These are phyloP conservation scores for Salvelinus sp. DNA, from an alignment of 2,113 vertebrate genomes.

Conservation along the genomic window DNA sequence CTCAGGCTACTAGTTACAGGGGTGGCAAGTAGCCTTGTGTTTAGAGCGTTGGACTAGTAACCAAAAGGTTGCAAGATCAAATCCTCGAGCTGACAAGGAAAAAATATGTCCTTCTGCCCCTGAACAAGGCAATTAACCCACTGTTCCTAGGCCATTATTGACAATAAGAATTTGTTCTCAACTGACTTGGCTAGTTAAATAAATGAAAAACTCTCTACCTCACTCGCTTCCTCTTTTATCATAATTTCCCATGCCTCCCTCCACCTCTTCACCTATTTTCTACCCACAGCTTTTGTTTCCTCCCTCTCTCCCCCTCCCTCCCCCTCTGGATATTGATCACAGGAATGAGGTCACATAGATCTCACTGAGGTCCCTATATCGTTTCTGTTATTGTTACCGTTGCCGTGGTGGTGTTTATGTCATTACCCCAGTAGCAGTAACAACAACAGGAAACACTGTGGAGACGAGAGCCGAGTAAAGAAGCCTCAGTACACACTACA, in stretches of 20 bases:
- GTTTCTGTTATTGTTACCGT: slow-evolving; percentile 54
- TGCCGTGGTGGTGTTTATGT: slow-evolving; percentile 51
- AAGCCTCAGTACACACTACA: neutral
- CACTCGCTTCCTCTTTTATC: neutral
- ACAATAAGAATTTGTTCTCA: too few relatives aligned
- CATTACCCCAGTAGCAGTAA: slow-evolving; percentile 53
- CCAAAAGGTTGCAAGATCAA: too few relatives aligned
- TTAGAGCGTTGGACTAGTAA: too few relatives aligned
- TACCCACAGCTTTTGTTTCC: slow-evolving; percentile 16
- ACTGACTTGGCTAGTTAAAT: too few relatives aligned
- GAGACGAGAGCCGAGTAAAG: neutral
- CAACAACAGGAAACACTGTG: slow-evolving; percentile 38
- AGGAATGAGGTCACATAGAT: slow-evolving; percentile 52
- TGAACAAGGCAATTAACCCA: too few relatives aligned
- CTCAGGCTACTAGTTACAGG: too few relatives aligned
- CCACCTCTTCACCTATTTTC: slow-evolving; percentile 12
- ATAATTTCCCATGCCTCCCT: neutral
- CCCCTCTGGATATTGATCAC: slow-evolving; percentile 40
- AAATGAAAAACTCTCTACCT: neutral
- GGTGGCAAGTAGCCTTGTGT: too few relatives aligned
- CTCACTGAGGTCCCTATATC: slow-evolving; percentile 26
- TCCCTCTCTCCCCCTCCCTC: slow-evolving; percentile 8
- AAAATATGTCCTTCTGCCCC: too few relatives aligned
- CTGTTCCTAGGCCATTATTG: too few relatives aligned
- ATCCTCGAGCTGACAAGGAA: too few relatives aligned